These are phyloP conservation scores for Coptodon rendalli DNA, from an alignment of 2,113 vertebrate species.

Conservation along the genomic window DNA sequence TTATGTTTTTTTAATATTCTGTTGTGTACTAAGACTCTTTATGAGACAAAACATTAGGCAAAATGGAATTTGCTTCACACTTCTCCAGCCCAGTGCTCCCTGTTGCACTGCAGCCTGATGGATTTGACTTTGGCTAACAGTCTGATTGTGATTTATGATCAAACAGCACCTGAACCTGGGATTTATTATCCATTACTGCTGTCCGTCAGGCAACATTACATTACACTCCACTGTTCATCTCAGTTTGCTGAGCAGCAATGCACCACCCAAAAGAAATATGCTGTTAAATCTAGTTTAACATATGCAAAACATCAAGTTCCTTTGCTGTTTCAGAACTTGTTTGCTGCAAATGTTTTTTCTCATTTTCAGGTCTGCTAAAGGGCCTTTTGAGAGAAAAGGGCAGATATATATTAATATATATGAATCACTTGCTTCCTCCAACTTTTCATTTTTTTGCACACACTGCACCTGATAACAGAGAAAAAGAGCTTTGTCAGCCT, in stretches of 20 bases:
- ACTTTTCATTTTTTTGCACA: background rate
- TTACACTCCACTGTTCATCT: constrained; percentile 56
- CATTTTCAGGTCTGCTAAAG: background rate
- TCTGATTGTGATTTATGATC: constrained; percentile 66
- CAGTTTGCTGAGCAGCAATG: constrained; percentile 19
- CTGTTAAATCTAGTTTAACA: constrained; percentile 17
- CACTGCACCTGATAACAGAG: background rate
- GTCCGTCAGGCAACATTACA: constrained; percentile 65
- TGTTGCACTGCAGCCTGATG: constrained; percentile 57
- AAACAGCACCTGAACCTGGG: constrained; percentile 64
- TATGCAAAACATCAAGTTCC: constrained; percentile 15
- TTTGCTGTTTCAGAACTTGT: background rate
- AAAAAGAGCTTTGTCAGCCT: background rate
- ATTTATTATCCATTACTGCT: constrained; percentile 72
- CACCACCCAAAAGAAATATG: constrained; percentile 18
- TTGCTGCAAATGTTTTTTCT: background rate
- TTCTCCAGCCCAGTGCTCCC: constrained; percentile 19
- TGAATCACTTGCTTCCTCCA: background rate
- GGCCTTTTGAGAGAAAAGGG: background rate
- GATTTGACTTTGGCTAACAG: constrained; percentile 62
- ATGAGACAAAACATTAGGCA: constrained; percentile 38
- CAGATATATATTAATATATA: background rate
- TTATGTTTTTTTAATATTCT: constrained; percentile 14
- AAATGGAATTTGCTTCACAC: constrained; percentile 36
- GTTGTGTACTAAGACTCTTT: background rate